These are phyloP conservation scores for Oenanthe melanoleuca DNA, from an alignment of 2,113 vertebrate genomes.

Conservation along the genomic window DNA sequence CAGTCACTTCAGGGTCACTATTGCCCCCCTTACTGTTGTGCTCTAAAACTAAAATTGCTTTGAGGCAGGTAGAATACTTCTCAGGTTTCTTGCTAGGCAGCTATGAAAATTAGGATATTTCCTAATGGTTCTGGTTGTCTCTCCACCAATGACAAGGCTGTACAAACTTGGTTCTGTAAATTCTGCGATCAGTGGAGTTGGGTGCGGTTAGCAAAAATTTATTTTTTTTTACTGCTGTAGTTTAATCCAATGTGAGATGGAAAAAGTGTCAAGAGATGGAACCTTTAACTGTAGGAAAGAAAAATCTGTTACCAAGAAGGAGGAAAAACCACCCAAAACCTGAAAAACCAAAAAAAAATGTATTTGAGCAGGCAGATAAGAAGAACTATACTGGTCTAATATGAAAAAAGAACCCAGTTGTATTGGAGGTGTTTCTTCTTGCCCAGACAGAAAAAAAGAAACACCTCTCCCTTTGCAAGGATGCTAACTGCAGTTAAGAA, in stretches of 20 bases:
- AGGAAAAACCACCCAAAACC: background rate
- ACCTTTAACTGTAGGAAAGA: background rate
- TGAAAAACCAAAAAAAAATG: background rate
- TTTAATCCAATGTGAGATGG: background rate
- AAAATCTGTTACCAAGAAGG: background rate
- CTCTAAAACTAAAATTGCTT: background rate
- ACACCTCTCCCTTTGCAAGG: fast-evolving
- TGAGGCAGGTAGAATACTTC: background rate
- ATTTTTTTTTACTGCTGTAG: background rate
- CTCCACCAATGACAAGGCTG: background rate
- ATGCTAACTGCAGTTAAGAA: background rate
- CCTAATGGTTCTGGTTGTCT: background rate
- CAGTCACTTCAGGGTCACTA: background rate
- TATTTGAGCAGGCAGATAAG: background rate
- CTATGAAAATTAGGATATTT: background rate
- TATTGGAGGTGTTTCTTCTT: background rate
- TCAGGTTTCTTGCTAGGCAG: background rate
- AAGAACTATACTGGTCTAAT: background rate
- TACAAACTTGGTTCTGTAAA: background rate
- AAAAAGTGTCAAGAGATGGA: background rate
- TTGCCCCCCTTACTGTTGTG: background rate
- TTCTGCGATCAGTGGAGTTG: background rate
- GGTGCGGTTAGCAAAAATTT: background rate
- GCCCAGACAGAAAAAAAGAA: background rate
- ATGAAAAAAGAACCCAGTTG: fast-evolving